These are phyloP conservation scores for Catharus fuscescens DNA, from an alignment of 2,113 vertebrate species.

Conservation along the genomic window DNA sequence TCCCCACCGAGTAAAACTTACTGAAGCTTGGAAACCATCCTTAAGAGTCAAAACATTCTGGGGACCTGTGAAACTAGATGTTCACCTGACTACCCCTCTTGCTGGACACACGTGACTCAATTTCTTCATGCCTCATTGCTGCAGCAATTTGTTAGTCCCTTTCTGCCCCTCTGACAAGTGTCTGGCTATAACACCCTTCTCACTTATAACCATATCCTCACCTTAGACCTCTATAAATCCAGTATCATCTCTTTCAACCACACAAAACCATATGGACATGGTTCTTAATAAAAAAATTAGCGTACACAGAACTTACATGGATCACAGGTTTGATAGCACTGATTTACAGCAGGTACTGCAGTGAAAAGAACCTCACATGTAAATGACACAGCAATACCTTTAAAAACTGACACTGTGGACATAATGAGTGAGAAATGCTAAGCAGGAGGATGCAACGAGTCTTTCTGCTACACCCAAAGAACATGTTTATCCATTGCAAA, in stretches of 20 bases:
- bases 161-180: background rate
- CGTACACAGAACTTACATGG: background rate
- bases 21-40: background rate
- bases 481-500: background rate
- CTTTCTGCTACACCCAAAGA: background rate
- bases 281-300: background rate
- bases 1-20: background rate
- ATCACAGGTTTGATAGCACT: background rate
- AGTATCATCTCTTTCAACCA: background rate
- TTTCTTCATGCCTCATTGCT: background rate
- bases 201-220: background rate
- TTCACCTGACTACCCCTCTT: background rate
- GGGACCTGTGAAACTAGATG: background rate
- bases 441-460: background rate
- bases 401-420: background rate
- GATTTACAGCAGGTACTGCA: background rate
- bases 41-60: background rate
- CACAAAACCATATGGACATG: background rate
- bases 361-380: rapidly evolving
- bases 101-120: background rate
- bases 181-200: background rate
- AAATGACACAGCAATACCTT: background rate
- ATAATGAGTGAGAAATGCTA: background rate
- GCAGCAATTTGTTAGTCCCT: background rate
- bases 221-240: background rate